Conservation (phyloP, 2,888 invertebrate species). For the Lamproptera curius region DNA sequence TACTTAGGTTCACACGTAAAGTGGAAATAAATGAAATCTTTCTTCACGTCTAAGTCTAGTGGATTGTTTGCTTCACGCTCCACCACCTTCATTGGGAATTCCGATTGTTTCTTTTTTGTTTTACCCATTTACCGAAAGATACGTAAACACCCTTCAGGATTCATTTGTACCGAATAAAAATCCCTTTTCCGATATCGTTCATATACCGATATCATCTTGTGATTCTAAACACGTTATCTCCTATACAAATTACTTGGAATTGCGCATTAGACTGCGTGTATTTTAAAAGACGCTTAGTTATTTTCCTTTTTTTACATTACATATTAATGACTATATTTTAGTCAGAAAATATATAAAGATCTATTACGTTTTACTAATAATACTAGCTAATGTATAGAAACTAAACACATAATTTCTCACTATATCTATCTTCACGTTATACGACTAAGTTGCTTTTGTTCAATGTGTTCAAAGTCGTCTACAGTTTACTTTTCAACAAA, state of each 20-base stretch:
- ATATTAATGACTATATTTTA: too few relatives aligned
- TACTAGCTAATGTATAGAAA: too few relatives aligned
- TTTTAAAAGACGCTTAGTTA: too few relatives aligned
- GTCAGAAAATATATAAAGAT: too few relatives aligned
- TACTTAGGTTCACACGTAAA: conserved; percentile 1
- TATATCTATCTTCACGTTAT: too few relatives aligned
- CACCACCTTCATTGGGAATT: conserved; percentile 24
- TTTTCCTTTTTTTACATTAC: too few relatives aligned
- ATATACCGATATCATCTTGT: neutral
- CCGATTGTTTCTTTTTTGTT: conserved; percentile 21
- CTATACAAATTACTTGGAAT: too few relatives aligned
- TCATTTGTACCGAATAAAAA: conserved; percentile 12
- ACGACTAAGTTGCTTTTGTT: too few relatives aligned
- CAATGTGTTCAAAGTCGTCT: conserved; percentile 62
- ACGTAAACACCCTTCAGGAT: conserved; percentile 13
- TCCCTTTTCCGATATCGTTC: neutral
- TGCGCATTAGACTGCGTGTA: too few relatives aligned
- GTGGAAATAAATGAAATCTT: conserved; percentile 17
- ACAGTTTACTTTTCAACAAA: conserved; percentile 81
- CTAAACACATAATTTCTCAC: too few relatives aligned
- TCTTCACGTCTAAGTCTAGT: conserved; percentile 18
- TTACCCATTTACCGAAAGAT: conserved; percentile 15
- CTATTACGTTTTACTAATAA: too few relatives aligned
- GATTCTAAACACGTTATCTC: too few relatives aligned
- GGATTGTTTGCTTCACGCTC: conserved; percentile 32